Percentiles rank a stretch among this genome's conserved stretches.
Evolutionary conservation across 1,140 invertebrate species (phyloP).

Genomic region (Caenorhabditis remanei): DNA sequence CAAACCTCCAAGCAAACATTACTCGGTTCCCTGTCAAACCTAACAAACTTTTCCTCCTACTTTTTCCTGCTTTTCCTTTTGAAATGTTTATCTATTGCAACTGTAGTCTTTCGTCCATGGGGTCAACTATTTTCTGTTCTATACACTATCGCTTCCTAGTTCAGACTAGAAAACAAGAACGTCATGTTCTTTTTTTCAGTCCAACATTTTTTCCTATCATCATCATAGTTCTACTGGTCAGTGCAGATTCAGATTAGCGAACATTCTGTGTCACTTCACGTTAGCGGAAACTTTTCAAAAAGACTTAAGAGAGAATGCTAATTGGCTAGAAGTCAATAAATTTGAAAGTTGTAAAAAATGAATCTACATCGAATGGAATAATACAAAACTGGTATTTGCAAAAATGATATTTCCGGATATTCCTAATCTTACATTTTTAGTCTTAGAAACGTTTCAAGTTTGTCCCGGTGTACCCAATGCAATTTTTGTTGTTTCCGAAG

Average conservation of each 20-base stretch:
- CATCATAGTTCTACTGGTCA: slow-evolving; percentile 21
- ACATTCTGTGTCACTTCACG: slow-evolving; percentile 12
- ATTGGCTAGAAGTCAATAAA: neutral
- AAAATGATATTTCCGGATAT: too few species aligned
- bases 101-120: slow-evolving; percentile 12
- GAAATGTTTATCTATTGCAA: slow-evolving; percentile 27
- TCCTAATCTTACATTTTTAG: too few species aligned
- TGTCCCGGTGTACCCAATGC: too few species aligned
- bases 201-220: neutral
- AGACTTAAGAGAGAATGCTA: neutral
- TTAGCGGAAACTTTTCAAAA: neutral
- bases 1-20: slow-evolving; percentile 48
- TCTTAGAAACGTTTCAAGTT: too few species aligned
- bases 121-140: slow-evolving; percentile 53
- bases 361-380: neutral
- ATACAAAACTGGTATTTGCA: neutral
- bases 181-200: slow-evolving; percentile 22
- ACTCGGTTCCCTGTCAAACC: slow-evolving; percentile 20
- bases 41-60: slow-evolving; percentile 19
- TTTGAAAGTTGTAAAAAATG: neutral
- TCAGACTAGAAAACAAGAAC: neutral
- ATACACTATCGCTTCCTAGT: neutral
- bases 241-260: slow-evolving; percentile 9
- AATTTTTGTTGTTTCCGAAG: too few species aligned
- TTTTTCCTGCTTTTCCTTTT: slow-evolving; percentile 29